These are phyloP conservation scores for Samia ricini DNA, from an alignment of 1,140 invertebrate genomes.

Conservation along the genomic window DNA sequence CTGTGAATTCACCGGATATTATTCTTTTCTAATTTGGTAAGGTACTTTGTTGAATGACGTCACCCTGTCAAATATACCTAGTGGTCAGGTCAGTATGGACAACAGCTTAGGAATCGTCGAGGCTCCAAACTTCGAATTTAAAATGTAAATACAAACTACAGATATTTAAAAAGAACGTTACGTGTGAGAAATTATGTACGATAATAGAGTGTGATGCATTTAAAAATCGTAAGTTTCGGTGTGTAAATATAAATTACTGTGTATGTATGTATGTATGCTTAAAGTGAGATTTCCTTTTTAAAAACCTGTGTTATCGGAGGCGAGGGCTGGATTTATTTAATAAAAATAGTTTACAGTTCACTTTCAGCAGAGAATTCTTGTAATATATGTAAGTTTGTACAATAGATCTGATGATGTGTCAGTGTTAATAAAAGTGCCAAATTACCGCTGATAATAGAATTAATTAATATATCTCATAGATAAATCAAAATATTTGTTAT, in stretches of 20 bases:
- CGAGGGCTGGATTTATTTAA: not conserved
- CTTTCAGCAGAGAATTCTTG: not conserved
- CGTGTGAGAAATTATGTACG: conserved; percentile 30
- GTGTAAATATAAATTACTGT: conserved; percentile 47
- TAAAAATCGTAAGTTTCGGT: conserved; percentile 51
- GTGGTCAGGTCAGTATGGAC: not conserved
- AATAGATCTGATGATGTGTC: not conserved
- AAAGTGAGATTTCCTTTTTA: conserved; percentile 49
- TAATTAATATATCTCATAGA: not conserved
- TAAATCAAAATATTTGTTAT: not conserved
- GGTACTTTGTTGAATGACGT: not conserved
- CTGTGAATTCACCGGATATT: too few relatives aligned
- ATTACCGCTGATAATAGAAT: not conserved
- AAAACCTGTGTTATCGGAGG: not conserved
- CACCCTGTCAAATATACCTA: not conserved
- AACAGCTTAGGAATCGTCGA: conserved; percentile 13
- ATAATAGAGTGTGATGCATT: conserved; percentile 31
- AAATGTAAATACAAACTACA: conserved; percentile 36
- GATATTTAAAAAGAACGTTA: conserved; percentile 32
- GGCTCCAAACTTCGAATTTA: conserved; percentile 25
- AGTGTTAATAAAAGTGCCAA: not conserved
- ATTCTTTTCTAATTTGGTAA: not conserved
- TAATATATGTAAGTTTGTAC: not conserved
- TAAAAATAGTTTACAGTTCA: not conserved
- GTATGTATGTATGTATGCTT: conserved; percentile 46